phyloP scores from a whole-genome alignment of 2,888 invertebrate genomes.

The Malthinus flaveolus region DNA sequence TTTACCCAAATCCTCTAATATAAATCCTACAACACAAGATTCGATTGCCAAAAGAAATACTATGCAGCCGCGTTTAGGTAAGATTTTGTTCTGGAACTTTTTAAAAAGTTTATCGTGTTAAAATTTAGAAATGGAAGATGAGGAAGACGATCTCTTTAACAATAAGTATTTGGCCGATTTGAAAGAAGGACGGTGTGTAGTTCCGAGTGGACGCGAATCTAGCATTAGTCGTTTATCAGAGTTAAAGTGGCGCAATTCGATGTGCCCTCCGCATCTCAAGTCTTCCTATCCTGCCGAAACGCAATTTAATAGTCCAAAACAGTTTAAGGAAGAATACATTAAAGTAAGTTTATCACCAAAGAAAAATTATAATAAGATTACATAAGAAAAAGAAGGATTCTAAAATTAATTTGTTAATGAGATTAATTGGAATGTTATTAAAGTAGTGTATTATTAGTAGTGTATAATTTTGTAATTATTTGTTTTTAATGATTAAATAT shows the following conservation, averaged over 20 bases:
- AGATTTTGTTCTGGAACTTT: neutral
- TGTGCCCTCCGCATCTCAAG: slow-evolving; percentile 82
- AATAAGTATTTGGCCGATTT: slow-evolving; percentile 75
- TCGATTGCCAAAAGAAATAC: slow-evolving; percentile 41
- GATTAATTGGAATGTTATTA: too few species aligned
- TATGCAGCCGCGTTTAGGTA: slow-evolving; percentile 26
- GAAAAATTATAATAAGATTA: neutral
- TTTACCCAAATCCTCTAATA: slow-evolving; percentile 12
- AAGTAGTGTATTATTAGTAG: neutral
- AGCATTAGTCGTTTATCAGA: slow-evolving; percentile 61
- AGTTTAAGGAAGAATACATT: slow-evolving; percentile 67
- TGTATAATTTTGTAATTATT: neutral
- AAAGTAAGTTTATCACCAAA: slow-evolving; percentile 57
- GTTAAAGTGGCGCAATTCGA: slow-evolving; percentile 77
- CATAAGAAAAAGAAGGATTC: neutral
- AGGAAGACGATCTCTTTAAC: slow-evolving; percentile 83
- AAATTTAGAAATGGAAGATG: slow-evolving; percentile 77
- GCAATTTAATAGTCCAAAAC: slow-evolving; percentile 62
- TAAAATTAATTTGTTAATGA: neutral
- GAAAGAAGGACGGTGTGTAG: slow-evolving; percentile 60
- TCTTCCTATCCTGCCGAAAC: slow-evolving; percentile 84
- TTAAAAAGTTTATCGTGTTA: slow-evolving; percentile 35
- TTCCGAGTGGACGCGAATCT: slow-evolving; percentile 42
- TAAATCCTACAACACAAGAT: slow-evolving; percentile 39
- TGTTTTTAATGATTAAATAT: neutral